These are phyloP conservation scores for Nyctereutes procyonoides DNA, from an alignment of 2,113 vertebrate species.

Conservation along the genomic window DNA sequence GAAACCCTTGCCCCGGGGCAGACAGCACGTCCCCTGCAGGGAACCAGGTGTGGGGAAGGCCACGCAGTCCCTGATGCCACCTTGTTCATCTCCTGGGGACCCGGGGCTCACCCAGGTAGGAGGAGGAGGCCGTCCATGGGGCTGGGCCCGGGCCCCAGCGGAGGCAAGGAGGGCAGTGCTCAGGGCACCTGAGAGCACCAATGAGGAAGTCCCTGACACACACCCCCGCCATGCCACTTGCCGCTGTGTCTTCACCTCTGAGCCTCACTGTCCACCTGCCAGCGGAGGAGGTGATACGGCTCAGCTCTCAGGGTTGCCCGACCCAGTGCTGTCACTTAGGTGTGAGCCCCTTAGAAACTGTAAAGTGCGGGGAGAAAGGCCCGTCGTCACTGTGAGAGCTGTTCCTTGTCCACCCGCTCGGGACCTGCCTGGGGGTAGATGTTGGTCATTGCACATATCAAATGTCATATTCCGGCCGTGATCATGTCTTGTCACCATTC, in stretches of 20 bases:
- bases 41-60: not conserved
- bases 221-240: not conserved
- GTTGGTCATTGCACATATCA: not conserved
- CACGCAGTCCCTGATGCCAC: not conserved
- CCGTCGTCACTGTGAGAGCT: not conserved
- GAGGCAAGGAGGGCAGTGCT: not conserved
- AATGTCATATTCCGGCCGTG: rapidly evolving
- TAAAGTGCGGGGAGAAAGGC: not conserved
- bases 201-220: not conserved
- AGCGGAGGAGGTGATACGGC: rapidly evolving
- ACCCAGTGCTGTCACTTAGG: not conserved
- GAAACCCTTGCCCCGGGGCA: not conserved
- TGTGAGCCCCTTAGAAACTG: not conserved
- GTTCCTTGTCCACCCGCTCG: not conserved
- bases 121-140: not conserved
- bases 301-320: not conserved
- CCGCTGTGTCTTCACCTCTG: rapidly evolving
- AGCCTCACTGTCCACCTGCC: too few relatives aligned
- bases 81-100: not conserved
- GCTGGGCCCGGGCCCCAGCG: not conserved
- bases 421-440: not conserved
- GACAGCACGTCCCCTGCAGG: not conserved
- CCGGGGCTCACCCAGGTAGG: not conserved
- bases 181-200: not conserved
- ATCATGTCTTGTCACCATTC: not conserved